phyloP scores from a whole-genome alignment of 30 jellyfish, hydroid and myxozoan genomes.

The Pelagia noctiluca region DNA sequence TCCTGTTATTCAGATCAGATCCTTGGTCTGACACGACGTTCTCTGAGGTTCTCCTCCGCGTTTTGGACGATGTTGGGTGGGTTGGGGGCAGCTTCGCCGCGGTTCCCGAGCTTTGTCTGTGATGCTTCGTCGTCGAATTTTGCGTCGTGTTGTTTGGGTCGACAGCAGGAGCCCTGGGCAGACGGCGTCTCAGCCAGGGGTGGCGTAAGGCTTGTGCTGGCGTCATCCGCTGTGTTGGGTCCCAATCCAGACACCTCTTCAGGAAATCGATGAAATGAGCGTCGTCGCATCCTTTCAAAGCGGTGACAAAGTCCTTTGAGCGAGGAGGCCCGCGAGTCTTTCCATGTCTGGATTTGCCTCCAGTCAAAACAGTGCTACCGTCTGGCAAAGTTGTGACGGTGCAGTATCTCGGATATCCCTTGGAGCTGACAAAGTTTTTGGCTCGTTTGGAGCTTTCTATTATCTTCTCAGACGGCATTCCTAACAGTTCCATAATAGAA shows the following conservation, averaged over 20 bases:
- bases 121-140: slow-evolving; percentile 66
- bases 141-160: slow-evolving; percentile 50
- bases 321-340: slow-evolving; percentile 97
- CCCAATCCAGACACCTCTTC: slow-evolving; percentile 96
- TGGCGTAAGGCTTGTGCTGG: slow-evolving; percentile 96
- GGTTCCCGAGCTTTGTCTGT: slow-evolving; percentile 90
- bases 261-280: slow-evolving; percentile 90
- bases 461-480: slow-evolving; percentile 93
- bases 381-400: slow-evolving; percentile 90
- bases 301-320: slow-evolving; percentile 95
- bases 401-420: slow-evolving; percentile 97
- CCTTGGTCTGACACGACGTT: slow-evolving; percentile 74
- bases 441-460: slow-evolving; percentile 86
- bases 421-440: slow-evolving; percentile 91
- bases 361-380: slow-evolving; percentile 91
- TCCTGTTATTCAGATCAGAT: slow-evolving; percentile 82
- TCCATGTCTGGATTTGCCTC: slow-evolving; percentile 96
- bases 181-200: slow-evolving; percentile 91
- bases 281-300: slow-evolving; percentile 92
- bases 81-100: slow-evolving; percentile 88
- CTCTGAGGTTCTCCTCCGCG: slow-evolving; percentile 89
- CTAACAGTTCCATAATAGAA: slow-evolving; percentile 88
- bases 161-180: slow-evolving; percentile 96
- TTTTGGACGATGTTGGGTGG: slow-evolving; percentile 91
- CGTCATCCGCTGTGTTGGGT: slow-evolving; percentile 92